phyloP scores from a whole-genome alignment of 2,113 vertebrate species.

The Oncorhynchus keta region DNA sequence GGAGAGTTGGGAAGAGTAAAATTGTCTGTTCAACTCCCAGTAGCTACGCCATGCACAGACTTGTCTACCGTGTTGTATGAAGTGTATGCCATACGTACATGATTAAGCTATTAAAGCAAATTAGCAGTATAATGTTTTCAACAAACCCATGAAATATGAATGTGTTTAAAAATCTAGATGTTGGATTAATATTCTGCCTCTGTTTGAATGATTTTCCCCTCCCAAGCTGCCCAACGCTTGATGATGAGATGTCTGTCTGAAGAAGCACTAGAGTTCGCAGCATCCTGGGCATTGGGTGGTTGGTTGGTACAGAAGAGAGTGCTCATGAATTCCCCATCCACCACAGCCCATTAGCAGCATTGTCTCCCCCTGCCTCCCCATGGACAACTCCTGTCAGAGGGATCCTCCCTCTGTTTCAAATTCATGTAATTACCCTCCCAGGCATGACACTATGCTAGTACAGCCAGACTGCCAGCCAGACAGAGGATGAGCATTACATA shows the following conservation, averaged over 20 bases:
- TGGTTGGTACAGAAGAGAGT: background rate
- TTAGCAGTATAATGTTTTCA: background rate
- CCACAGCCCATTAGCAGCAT: conserved; percentile 32
- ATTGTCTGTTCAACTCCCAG: background rate
- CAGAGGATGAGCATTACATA: no score
- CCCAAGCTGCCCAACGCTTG: background rate
- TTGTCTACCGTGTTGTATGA: background rate
- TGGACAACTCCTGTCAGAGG: conserved; percentile 36
- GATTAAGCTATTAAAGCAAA: background rate
- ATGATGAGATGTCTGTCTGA: background rate
- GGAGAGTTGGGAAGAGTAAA: background rate
- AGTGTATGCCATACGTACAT: background rate
- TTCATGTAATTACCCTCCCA: conserved; percentile 37
- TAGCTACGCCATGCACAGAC: background rate
- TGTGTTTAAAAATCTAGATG: background rate
- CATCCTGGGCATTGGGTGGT: background rate
- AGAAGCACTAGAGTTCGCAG: no score
- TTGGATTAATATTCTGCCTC: background rate
- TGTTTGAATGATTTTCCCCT: background rate
- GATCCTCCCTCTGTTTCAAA: conserved; percentile 42
- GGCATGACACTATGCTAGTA: background rate
- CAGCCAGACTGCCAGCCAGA: background rate
- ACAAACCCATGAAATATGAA: background rate
- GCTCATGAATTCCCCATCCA: background rate
- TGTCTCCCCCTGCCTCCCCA: conserved; percentile 24